Evolutionary conservation across 2,797 vertebrate species (phyloP).

Genomic region (Channallabes apus): DNA sequence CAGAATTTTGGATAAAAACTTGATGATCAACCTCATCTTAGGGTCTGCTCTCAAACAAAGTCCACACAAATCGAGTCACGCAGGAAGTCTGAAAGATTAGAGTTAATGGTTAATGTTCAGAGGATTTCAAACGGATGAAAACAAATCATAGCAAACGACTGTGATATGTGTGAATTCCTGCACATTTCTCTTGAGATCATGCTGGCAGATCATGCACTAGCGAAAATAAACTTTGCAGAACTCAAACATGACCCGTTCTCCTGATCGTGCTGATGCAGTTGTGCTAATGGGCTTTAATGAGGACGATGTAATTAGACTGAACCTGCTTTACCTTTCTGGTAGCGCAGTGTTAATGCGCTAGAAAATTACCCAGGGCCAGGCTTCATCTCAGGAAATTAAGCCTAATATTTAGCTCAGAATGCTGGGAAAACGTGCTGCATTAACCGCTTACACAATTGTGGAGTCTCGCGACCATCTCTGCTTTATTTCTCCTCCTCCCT

Average conservation of each 20-base stretch:
- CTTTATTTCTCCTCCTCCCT: constrained; percentile 3
- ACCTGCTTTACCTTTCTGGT: constrained; percentile 17
- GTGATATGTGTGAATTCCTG: background rate
- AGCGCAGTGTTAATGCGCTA: constrained; percentile 19
- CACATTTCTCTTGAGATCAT: background rate
- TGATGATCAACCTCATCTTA: background rate
- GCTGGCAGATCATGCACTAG: background rate
- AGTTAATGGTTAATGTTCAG: background rate
- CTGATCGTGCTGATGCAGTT: constrained; percentile 4
- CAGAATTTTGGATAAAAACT: background rate
- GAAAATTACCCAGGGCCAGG: constrained; percentile 5
- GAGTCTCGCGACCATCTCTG: background rate
- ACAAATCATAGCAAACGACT: background rate
- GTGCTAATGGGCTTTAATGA: constrained; percentile 20
- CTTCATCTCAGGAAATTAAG: background rate
- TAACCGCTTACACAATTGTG: background rate
- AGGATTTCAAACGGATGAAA: background rate
- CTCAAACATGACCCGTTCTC: background rate
- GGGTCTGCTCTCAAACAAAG: background rate
- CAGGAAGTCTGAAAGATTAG: background rate
- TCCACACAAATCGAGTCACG: background rate
- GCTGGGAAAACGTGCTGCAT: constrained; percentile 8
- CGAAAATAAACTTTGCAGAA: background rate
- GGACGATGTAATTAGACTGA: constrained; percentile 2
- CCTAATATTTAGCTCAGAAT: background rate